phyloP scores from a whole-genome alignment of 2,797 vertebrate species.

The Hephaestus fuliginosus region DNA sequence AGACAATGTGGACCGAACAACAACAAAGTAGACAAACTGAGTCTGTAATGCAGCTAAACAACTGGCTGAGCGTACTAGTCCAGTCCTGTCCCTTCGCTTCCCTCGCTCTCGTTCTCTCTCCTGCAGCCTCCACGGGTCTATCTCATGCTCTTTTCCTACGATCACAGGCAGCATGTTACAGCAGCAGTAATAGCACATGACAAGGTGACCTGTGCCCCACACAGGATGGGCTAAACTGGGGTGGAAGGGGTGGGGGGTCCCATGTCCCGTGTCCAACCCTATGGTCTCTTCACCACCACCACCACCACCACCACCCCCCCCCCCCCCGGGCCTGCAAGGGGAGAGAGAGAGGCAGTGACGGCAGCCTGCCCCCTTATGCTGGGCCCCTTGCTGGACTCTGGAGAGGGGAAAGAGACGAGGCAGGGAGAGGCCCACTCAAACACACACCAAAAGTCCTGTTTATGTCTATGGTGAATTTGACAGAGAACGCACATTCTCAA shows the following conservation, averaged over 20 bases:
- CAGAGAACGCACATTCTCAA: slow-evolving; percentile 69
- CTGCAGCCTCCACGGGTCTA: slow-evolving; percentile 63
- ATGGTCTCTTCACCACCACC: slow-evolving; percentile 71
- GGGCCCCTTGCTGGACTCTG: slow-evolving; percentile 86
- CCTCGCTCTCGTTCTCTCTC: slow-evolving; percentile 57
- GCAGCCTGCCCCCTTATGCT: slow-evolving; percentile 82
- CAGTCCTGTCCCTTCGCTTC: slow-evolving; percentile 75
- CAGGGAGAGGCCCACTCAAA: slow-evolving; percentile 83
- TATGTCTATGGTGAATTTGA: slow-evolving; percentile 73
- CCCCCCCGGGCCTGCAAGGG: slow-evolving; percentile 72
- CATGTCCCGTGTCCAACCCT: slow-evolving; percentile 82
- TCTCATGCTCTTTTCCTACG: slow-evolving; percentile 71
- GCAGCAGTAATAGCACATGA: slow-evolving; percentile 82
- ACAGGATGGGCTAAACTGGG: slow-evolving; percentile 82
- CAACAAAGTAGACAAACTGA: slow-evolving; percentile 61
- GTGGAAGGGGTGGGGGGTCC: slow-evolving; percentile 72
- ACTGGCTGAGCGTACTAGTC: slow-evolving; percentile 77
- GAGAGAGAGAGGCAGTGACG: slow-evolving; percentile 76
- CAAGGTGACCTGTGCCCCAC: slow-evolving; percentile 86
- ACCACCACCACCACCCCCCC: slow-evolving; percentile 1
- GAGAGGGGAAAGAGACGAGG: slow-evolving; percentile 84
- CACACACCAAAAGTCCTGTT: slow-evolving; percentile 78
- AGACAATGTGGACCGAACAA: slow-evolving; percentile 58
- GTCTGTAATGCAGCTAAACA: slow-evolving; percentile 75
- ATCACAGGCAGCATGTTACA: slow-evolving; percentile 79